Base-by-base conservation (phyloP, 2,113 vertebrate species). In the Festucalex cinctus region DNA sequence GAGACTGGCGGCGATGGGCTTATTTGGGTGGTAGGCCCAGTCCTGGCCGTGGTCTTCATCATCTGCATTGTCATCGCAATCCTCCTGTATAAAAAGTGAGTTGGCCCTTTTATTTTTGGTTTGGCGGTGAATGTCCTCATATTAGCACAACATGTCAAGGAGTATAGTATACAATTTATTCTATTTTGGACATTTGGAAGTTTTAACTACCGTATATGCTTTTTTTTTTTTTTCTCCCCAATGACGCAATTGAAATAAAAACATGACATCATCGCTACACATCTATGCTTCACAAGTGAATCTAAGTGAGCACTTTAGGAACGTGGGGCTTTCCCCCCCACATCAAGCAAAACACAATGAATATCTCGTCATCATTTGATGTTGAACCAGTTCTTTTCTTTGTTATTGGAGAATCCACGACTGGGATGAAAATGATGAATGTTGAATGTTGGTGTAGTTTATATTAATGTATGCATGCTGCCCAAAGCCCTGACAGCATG, bases 31-130 rank as follows among this genome's bases (percentile, higher is more conserved):
- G 94, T 98, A 0, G 97, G 97, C 43, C 97, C 97, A 0, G 97
- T 99, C 41, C 88, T 99, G 64, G 97, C 97, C 0, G 97, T 99
- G 70, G 95, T 99, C 69, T 98, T 99, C 89, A 99, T 99, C 81
- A 98, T 99, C 87, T 98, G 96, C 88, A 98, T 99, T 3, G 97
- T 99, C 66, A 99, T 98, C 1, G 97, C 96, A 71, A 99, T 99
- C 74, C 93, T 99, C 6, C 93, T 99, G 8, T 98, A 98, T 85
- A 99, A 99, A 89, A 99, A 98, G 97, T 99, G 90, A 96, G 96
- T 85, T 69, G 32, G 4, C 43, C 4, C 19, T 7, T 32, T n/a
- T 0, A 48, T 9, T 68, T 24, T 62, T 13, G 7, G 12, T 59
- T 20, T 3, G 17, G 4, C 7, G 19, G 66, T 20, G 64, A 28